Percentiles rank a stretch among this genome's conserved stretches.
phyloP scores from a whole-genome alignment of 1,140 invertebrate species.

The Drosophila ficusphila region DNA sequence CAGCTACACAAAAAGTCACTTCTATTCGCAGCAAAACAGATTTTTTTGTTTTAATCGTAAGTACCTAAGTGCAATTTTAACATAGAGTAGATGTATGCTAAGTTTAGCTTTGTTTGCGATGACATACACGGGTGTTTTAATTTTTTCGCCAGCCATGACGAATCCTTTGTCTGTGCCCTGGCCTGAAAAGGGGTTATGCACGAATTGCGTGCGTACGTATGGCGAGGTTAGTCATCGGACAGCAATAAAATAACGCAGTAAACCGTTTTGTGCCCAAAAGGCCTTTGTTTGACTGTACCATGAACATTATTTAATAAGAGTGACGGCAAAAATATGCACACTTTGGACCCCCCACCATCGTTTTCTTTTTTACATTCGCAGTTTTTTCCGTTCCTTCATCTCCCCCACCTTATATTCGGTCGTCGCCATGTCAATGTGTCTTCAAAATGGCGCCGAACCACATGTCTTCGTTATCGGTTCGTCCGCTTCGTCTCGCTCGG shows the following conservation, averaged over 20 bases:
- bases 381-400: not conserved
- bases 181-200: constrained; percentile 43
- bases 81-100: not conserved
- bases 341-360: constrained; percentile 19
- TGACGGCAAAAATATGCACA: constrained; percentile 47
- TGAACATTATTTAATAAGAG: constrained; percentile 56
- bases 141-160: not conserved
- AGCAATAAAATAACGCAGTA: constrained; percentile 3
- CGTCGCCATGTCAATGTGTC: constrained; percentile 52
- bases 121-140: not conserved
- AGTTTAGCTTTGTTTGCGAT: too few species aligned
- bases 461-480: constrained; percentile 72
- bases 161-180: constrained; percentile 11
- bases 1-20: constrained; percentile 48
- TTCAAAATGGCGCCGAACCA: constrained; percentile 78
- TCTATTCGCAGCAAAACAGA: constrained; percentile 74
- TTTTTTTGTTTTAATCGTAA: constrained; percentile 82
- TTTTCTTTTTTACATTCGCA: not conserved
- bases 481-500: constrained; percentile 49
- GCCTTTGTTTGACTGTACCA: constrained; percentile 59
- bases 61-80: constrained; percentile 27
- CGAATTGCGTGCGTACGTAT: constrained; percentile 9
- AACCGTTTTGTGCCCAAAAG: constrained; percentile 4
- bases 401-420: not conserved
- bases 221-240: constrained; percentile 36